phyloP scores from a whole-genome alignment of 1,140 invertebrate species.

The Triops cancriformis region DNA sequence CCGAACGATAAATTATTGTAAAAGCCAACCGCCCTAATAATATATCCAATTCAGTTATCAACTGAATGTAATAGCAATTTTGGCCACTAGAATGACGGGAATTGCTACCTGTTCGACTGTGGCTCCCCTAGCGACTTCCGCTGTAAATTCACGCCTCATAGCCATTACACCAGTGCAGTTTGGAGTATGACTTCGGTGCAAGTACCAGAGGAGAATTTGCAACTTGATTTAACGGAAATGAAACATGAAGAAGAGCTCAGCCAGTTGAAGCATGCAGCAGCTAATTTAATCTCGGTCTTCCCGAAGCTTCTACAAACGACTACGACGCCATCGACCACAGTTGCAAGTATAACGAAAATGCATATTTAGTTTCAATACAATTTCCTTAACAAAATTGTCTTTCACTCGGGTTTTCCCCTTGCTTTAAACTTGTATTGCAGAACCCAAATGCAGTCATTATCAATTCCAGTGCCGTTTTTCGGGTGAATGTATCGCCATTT shows the following conservation, averaged over 20 bases:
- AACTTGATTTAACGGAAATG: slow-evolving; percentile 56
- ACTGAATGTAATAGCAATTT: too few species aligned
- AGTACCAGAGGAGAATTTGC: slow-evolving; percentile 45
- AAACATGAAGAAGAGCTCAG: slow-evolving; percentile 74
- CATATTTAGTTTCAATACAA: neutral
- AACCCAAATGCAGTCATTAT: slow-evolving; percentile 57
- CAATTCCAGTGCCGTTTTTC: slow-evolving; percentile 78
- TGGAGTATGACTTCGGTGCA: slow-evolving; percentile 37
- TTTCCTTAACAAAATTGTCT: neutral
- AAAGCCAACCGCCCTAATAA: too few species aligned
- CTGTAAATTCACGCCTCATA: slow-evolving; percentile 82
- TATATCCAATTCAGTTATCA: too few species aligned
- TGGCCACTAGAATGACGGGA: slow-evolving; percentile 58
- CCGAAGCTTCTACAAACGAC: slow-evolving; percentile 23
- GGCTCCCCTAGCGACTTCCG: slow-evolving; percentile 78
- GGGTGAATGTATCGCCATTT: slow-evolving; percentile 87
- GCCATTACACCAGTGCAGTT: slow-evolving; percentile 80
- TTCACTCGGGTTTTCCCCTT: neutral
- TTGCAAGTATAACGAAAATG: slow-evolving; percentile 19
- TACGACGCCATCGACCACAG: slow-evolving; percentile 22
- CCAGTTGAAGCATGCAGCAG: slow-evolving; percentile 46
- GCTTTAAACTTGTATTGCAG: slow-evolving; percentile 27
- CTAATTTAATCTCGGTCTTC: neutral
- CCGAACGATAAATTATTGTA: neutral
- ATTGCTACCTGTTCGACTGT: slow-evolving; percentile 87